Evolutionary conservation across 2,113 vertebrate species (phyloP).

Genomic region (Apus apus): DNA sequence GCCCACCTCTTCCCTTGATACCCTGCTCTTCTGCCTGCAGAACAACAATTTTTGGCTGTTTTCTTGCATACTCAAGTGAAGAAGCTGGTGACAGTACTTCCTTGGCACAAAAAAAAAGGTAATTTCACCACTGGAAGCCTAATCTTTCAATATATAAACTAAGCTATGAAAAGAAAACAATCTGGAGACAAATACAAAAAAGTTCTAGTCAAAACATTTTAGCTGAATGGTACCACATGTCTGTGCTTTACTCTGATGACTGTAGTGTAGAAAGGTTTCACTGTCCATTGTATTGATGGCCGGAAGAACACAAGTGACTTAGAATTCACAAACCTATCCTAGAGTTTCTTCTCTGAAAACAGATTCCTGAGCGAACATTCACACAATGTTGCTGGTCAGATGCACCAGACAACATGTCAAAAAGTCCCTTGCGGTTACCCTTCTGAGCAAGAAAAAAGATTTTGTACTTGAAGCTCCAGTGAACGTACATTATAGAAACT

Average conservation of each 20-base stretch:
- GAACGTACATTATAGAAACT: background rate
- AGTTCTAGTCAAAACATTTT: background rate
- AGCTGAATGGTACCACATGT: rapidly evolving
- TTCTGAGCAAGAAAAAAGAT: background rate
- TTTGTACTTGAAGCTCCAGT: background rate
- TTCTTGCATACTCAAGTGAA: background rate
- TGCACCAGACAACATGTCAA: background rate
- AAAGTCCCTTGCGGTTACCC: background rate
- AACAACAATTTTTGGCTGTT: background rate
- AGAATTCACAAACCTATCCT: background rate
- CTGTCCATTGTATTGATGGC: background rate
- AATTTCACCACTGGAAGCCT: background rate
- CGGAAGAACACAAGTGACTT: background rate
- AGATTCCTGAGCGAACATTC: background rate
- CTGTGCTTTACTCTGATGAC: background rate
- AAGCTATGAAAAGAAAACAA: background rate
- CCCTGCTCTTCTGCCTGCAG: background rate
- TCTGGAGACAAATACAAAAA: background rate
- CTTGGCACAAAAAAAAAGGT: background rate
- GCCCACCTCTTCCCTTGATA: background rate
- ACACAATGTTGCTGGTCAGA: background rate
- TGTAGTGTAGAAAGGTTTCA: background rate
- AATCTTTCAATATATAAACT: background rate
- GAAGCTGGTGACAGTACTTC: background rate
- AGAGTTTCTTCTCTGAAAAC: background rate